These are phyloP conservation scores for Bombus consobrinus DNA, from an alignment of 1,140 invertebrate genomes.

Conservation along the genomic window DNA sequence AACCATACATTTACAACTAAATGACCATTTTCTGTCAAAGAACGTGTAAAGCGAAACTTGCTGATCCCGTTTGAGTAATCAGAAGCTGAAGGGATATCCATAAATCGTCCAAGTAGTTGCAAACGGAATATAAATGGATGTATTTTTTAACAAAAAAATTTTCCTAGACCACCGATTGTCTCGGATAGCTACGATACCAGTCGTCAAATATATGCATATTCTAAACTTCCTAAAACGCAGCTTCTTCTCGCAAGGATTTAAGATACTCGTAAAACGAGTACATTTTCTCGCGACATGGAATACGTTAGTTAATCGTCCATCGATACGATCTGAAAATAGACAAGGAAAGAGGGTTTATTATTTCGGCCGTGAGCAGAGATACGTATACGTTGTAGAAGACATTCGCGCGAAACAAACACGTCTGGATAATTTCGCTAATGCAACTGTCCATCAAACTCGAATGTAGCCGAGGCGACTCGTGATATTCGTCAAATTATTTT, in stretches of 20 bases:
- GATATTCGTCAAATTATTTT: constrained; percentile 17
- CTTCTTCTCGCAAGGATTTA: background rate
- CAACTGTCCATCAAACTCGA: constrained; percentile 30
- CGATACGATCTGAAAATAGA: background rate
- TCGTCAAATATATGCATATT: background rate
- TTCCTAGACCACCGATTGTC: background rate
- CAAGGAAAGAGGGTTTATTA: background rate
- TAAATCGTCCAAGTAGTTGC: background rate
- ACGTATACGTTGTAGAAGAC: background rate
- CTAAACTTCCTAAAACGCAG: too few relatives aligned
- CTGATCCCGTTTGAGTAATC: background rate
- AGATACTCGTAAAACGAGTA: background rate
- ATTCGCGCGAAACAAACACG: background rate
- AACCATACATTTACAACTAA: background rate
- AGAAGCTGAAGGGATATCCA: too few relatives aligned
- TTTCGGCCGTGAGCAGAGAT: background rate
- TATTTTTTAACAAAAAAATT: background rate
- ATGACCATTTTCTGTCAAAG: background rate
- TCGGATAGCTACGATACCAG: background rate
- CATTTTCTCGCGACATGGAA: background rate
- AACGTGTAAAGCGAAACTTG: background rate
- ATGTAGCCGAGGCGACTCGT: background rate
- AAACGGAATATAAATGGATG: background rate
- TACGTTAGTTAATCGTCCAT: background rate
- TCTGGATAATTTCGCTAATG: constrained; percentile 26